Evolutionary conservation across 2,888 invertebrate genomes (phyloP).

Genomic region (Scaptodrosophila latifasciaeformis): DNA sequence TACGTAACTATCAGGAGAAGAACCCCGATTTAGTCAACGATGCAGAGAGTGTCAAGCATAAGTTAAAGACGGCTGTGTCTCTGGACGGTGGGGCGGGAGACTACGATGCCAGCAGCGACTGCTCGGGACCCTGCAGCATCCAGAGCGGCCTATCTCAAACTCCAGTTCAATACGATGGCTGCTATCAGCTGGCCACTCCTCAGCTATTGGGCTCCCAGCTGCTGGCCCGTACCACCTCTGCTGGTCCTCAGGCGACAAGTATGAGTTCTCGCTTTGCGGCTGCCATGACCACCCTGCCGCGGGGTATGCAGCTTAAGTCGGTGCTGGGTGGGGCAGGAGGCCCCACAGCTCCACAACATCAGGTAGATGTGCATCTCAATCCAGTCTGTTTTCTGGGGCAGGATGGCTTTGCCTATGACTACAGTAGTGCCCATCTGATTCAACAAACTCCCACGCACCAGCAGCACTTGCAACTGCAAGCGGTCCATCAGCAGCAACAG

Average conservation of each 20-base stretch:
- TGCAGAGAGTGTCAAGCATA: conserved; percentile 79
- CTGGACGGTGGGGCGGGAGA: conserved; percentile 71
- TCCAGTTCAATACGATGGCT: conserved; percentile 69
- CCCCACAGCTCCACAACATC: conserved; percentile 77
- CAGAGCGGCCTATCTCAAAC: conserved; percentile 30
- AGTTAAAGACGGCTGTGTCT: conserved; percentile 72
- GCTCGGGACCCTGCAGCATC: conserved; percentile 66
- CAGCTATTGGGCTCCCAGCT: conserved; percentile 72
- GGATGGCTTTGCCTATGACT: conserved; percentile 82
- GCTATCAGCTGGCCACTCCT: conserved; percentile 69
- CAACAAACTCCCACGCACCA: conserved; percentile 46
- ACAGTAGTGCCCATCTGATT: conserved; percentile 73
- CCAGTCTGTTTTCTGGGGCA: conserved; percentile 85
- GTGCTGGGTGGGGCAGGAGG: conserved; percentile 51
- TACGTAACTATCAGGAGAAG: conserved; percentile 79
- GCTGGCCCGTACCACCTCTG: conserved; percentile 30
- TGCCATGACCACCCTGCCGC: conserved; percentile 76
- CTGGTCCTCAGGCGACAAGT: conserved; percentile 16
- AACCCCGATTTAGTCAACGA: conserved; percentile 89
- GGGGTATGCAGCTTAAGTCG: conserved; percentile 76
- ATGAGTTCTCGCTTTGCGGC: conserved; percentile 73
- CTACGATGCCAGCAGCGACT: conserved; percentile 71
- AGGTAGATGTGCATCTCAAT: conserved; percentile 84
- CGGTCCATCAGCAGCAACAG: conserved; percentile 43
- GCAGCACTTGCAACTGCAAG: conserved; percentile 49